These are phyloP conservation scores for Pachycephala philippinensis DNA, from an alignment of 2,113 vertebrate species.

Conservation along the genomic window DNA sequence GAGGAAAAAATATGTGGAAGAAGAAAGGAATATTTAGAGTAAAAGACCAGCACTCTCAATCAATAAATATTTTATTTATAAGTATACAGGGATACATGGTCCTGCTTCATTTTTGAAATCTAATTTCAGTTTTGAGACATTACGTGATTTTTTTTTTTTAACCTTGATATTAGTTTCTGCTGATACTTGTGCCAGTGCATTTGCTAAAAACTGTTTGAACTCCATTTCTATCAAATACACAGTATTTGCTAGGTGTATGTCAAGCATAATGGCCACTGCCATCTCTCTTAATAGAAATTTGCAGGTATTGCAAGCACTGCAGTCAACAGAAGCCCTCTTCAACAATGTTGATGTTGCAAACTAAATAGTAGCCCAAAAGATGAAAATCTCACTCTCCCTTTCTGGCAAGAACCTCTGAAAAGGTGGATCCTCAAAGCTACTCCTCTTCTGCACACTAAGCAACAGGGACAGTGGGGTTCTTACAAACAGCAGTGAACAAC, in stretches of 20 bases:
- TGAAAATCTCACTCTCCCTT: not conserved
- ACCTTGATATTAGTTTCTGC: not conserved
- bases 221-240: not conserved
- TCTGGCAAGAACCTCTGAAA: not conserved
- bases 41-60: not conserved
- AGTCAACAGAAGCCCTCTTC: not conserved
- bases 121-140: not conserved
- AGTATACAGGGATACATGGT: not conserved
- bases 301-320: not conserved
- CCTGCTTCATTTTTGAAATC: not conserved
- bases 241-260: not conserved
- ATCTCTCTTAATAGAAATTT: not conserved
- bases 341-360: not conserved
- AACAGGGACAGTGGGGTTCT: not conserved
- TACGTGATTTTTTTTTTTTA: not conserved
- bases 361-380: not conserved
- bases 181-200: not conserved
- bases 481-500: not conserved
- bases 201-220: not conserved
- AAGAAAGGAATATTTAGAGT: not conserved
- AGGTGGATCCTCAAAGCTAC: not conserved
- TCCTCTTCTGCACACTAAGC: not conserved
- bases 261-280: not conserved
- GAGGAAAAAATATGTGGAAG: not conserved
- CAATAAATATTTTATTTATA: not conserved